Conservation (phyloP, 2,113 vertebrate genomes). For the Sinocyclocheilus grahami region DNA sequence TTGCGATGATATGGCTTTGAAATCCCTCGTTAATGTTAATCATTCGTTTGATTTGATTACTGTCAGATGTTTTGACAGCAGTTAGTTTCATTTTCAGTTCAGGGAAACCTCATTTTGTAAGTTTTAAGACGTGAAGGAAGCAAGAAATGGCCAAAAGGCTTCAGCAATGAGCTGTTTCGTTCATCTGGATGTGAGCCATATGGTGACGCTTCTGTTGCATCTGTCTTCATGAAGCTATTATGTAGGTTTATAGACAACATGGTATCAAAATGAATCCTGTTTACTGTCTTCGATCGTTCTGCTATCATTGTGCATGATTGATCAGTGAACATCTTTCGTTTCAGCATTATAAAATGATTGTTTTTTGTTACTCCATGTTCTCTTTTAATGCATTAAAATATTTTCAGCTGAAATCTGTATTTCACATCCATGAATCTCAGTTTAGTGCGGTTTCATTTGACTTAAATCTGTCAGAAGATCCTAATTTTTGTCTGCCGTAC, state of each 20-base stretch:
- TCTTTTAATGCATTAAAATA: background rate
- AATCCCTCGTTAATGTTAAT: background rate
- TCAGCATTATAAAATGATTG: background rate
- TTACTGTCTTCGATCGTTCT: background rate
- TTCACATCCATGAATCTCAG: background rate
- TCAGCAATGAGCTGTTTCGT: no score
- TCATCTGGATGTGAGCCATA: no score
- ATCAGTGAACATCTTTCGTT: background rate
- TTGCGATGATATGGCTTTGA: background rate
- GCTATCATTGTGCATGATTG: background rate
- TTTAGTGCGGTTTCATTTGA: background rate
- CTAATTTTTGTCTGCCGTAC: background rate
- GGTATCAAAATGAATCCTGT: background rate
- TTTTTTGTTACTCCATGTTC: background rate
- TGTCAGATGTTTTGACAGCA: background rate
- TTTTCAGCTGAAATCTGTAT: background rate
- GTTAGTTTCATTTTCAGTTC: background rate
- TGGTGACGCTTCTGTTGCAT: background rate
- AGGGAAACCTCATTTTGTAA: background rate
- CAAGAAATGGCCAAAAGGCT: background rate
- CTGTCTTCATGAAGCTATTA: background rate
- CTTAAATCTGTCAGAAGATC: background rate
- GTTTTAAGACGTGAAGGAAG: background rate
- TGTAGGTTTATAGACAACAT: background rate
- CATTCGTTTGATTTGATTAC: background rate